Evolutionary conservation across 2,113 vertebrate genomes (phyloP).

Genomic region (Dipodomys ordii): DNA sequence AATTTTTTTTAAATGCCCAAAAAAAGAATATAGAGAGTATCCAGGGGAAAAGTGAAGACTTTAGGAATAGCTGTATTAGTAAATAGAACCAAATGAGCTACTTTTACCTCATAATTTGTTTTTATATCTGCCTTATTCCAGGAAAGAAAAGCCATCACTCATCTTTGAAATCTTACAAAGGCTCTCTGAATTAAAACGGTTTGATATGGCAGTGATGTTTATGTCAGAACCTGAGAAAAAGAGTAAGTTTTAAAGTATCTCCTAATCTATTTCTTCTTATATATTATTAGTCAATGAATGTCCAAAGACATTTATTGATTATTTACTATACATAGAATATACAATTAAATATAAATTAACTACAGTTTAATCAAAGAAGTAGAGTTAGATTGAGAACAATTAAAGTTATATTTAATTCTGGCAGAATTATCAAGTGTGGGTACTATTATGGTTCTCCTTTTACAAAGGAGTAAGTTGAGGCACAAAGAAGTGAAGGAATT

Average conservation of each 20-base stretch:
- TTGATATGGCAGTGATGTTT: constrained; percentile 98
- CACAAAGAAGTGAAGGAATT: background rate
- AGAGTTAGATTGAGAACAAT: background rate
- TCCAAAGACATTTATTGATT: background rate
- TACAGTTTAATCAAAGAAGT: background rate
- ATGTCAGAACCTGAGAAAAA: constrained; percentile 94
- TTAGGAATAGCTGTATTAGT: background rate
- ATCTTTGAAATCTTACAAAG: constrained; percentile 92
- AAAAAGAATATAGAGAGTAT: background rate
- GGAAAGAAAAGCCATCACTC: constrained; percentile 89
- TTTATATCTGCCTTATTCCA: constrained; percentile 80
- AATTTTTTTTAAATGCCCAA: too few species aligned
- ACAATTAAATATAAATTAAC: background rate
- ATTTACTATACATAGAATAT: background rate
- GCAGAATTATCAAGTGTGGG: background rate
- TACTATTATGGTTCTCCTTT: background rate
- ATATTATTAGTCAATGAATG: background rate
- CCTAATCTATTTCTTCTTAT: background rate
- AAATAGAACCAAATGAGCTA: constrained; percentile 49
- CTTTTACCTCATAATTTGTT: constrained; percentile 37
- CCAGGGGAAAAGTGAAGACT: background rate
- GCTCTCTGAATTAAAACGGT: constrained; percentile 92
- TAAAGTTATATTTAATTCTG: background rate
- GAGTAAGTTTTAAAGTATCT: constrained; percentile 86
- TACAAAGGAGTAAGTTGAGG: background rate